Conservation (phyloP, 2,797 vertebrate genomes). For the Dicrostonyx torquatus region DNA sequence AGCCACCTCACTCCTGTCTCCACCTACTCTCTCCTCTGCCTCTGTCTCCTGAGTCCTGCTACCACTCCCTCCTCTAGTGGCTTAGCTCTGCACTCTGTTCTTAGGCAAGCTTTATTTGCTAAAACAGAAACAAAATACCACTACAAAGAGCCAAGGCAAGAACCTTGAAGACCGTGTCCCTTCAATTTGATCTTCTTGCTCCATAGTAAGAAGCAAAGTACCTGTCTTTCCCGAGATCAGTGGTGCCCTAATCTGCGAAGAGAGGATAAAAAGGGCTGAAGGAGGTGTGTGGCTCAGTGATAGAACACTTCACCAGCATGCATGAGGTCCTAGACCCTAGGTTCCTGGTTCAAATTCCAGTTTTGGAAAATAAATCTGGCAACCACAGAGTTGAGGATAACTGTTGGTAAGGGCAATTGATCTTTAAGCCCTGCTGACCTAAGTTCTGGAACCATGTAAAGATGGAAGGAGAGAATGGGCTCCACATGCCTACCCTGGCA, state of each 20-base stretch:
- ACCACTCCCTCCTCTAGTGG: no score
- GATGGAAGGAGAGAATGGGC: not conserved
- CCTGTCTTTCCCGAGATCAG: not conserved
- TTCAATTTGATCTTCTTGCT: not conserved
- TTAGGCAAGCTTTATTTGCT: no score
- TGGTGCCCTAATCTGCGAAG: not conserved
- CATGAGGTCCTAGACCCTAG: not conserved
- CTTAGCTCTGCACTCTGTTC: no score
- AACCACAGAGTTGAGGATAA: not conserved
- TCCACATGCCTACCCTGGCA: not conserved
- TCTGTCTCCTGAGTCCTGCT: no score
- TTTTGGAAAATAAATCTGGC: not conserved
- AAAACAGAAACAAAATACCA: no score
- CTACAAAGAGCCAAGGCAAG: not conserved
- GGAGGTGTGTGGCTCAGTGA: not conserved
- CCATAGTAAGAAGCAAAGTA: not conserved
- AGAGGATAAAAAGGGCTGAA: not conserved
- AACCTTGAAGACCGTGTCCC: not conserved
- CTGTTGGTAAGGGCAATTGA: not conserved
- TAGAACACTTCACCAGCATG: not conserved
- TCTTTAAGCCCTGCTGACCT: not conserved
- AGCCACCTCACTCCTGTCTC: no score
- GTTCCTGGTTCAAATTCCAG: not conserved
- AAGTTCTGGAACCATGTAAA: not conserved
- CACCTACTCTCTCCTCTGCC: no score